Base-by-base conservation (phyloP, 2,888 invertebrate genomes). In the Leucophora obtusa region DNA sequence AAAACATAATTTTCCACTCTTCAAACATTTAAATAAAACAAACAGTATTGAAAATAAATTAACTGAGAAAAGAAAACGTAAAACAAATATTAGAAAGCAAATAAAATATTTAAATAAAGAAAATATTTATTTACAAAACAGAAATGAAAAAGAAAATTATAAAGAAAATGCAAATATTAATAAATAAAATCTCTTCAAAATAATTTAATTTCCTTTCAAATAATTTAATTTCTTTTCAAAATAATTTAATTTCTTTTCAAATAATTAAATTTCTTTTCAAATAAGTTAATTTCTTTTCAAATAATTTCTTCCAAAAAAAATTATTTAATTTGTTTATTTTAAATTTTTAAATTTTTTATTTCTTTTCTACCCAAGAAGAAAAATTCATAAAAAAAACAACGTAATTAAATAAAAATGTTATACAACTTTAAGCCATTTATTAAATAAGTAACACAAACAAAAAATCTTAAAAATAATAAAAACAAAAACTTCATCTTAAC, bases 361-460 rank as follows among this genome's bases (percentile, higher is more conserved):
- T 78, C 71, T 78, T 38, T 38, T 38, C 1, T 78, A 72, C 71
- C 71, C 66, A 54, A 50, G 47, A 72, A 60, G 38, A 56, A 1
- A 60, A 60, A 53, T 70, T 68, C 66, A 77, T 62, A 79, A 56
- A 71, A 56, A 71, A 72, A 82, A 72, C 59, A 83, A 84, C 69
- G 80, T 84, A 86, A 83, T 82, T 84, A 82, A 83, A 87, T 63
- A 47, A 71, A 82, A 84, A 85, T 82, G 83, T 83, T 85, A 86
- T 82, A 79, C 83, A 84, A 85, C 83, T 82, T 85, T 84, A 86
- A 86, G 83, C 86, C 87, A 86, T 87, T 86, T 85, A 87, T 84
- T 79, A 85, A 28, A 83, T 84, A 85, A 86, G 86, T 82, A 82
- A 82, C 28, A 28, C 28, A 28, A 85, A 85, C 83, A 69, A 84